Conservation (phyloP, 2,888 invertebrate genomes). For the Clanis bilineata region DNA sequence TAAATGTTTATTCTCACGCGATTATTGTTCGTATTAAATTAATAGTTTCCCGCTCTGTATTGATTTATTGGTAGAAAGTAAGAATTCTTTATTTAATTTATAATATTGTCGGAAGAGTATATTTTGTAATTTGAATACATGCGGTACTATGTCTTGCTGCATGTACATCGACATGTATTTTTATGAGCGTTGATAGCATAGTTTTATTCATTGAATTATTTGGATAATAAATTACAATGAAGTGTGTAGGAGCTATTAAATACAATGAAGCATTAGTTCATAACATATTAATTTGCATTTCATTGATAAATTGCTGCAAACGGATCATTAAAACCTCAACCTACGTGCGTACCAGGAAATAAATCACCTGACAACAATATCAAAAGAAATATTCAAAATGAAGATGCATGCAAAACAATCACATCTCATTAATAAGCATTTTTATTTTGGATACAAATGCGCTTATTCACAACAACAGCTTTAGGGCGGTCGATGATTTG, state of each 20-base stretch:
- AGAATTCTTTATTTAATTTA: conserved; percentile 27
- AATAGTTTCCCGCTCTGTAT: conserved; percentile 49
- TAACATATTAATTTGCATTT: not conserved
- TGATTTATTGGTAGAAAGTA: conserved; percentile 55
- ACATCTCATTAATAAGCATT: not conserved
- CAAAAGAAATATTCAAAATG: not conserved
- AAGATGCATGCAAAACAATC: not conserved
- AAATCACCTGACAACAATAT: not conserved
- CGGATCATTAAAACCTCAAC: not conserved
- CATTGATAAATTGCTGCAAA: too few species aligned
- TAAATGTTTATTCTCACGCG: conserved; percentile 76
- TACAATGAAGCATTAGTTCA: not conserved
- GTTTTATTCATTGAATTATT: conserved; percentile 4
- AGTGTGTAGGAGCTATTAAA: not conserved
- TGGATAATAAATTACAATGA: not conserved
- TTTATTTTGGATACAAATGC: not conserved
- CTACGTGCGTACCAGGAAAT: not conserved
- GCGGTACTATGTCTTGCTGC: conserved; percentile 8
- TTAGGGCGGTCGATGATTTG: not conserved
- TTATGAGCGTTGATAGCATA: conserved; percentile 14
- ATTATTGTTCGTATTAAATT: conserved; percentile 66
- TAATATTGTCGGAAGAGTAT: conserved; percentile 14
- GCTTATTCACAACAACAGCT: not conserved
- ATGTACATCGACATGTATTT: not conserved
- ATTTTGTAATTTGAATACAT: conserved; percentile 18